Conservation (phyloP, 2,888 invertebrate species). For the Cyclophora punctaria region DNA sequence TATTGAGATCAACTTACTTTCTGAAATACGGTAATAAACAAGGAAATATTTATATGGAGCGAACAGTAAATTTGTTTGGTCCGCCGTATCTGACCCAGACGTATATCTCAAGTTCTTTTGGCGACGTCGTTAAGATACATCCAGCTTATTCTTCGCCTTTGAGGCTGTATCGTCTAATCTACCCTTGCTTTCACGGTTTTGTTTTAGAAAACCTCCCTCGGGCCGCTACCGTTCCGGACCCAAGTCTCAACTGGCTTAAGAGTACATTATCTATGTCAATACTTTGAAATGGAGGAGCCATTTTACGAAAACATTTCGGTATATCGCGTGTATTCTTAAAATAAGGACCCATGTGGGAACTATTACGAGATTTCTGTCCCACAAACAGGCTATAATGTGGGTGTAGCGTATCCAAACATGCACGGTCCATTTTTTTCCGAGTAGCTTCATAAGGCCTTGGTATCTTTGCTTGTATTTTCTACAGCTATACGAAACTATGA, state of each 20-base stretch:
- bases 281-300: constrained; percentile 52
- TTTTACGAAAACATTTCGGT: constrained; percentile 65
- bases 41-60: constrained; percentile 10
- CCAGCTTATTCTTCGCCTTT: constrained; percentile 33
- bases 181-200: constrained; percentile 52
- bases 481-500: constrained; percentile 1
- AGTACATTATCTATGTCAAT: constrained; percentile 69
- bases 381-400: constrained; percentile 39
- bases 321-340: constrained; percentile 62
- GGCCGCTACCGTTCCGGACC: constrained; percentile 27
- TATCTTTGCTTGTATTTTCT: constrained; percentile 5
- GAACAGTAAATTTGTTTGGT: constrained; percentile 4
- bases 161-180: constrained; percentile 57
- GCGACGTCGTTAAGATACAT: constrained; percentile 40
- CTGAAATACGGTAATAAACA: constrained; percentile 2
- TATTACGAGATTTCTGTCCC: constrained; percentile 59
- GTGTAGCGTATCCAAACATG: constrained; percentile 27
- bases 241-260: constrained; percentile 32
- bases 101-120: constrained; percentile 30
- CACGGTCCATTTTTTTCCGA: constrained; percentile 25
- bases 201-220: constrained; percentile 54
- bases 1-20: constrained; percentile 1
- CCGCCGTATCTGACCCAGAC: constrained; percentile 29
- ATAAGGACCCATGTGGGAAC: constrained; percentile 57
- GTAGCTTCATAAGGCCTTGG: constrained; percentile 23